Conservation (phyloP, 2,888 invertebrate genomes). For the Parasteatoda lunata region DNA sequence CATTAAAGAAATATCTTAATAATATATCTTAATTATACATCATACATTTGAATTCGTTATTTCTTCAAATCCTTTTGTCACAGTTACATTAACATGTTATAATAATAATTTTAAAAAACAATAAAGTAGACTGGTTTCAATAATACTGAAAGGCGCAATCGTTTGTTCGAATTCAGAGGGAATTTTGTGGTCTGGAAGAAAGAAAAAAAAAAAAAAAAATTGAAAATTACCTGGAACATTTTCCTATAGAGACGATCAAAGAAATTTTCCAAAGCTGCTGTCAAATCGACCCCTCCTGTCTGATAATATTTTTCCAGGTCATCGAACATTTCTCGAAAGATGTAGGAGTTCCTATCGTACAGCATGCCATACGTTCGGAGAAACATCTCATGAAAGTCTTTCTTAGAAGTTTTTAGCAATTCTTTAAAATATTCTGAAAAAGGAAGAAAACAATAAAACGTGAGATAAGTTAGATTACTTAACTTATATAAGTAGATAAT, state of each 20-base stretch:
- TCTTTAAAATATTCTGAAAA: slow-evolving; percentile 88
- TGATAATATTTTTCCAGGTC: slow-evolving; percentile 92
- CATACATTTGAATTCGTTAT: too few species aligned
- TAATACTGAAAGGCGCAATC: too few species aligned
- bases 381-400: slow-evolving; percentile 96
- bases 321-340: slow-evolving; percentile 92
- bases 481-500: background rate
- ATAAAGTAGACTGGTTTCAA: too few species aligned
- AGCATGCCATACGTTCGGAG: slow-evolving; percentile 94
- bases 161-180: too few species aligned
- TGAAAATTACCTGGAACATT: slow-evolving; percentile 81
- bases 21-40: too few species aligned
- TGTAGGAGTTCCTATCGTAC: slow-evolving; percentile 93
- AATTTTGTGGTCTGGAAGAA: background rate
- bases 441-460: background rate
- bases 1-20: too few species aligned
- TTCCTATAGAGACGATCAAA: slow-evolving; percentile 94
- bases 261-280: slow-evolving; percentile 91
- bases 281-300: slow-evolving; percentile 87
- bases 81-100: too few species aligned
- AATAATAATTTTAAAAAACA: too few species aligned
- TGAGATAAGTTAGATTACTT: background rate
- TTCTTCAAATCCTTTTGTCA: too few species aligned
- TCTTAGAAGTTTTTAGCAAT: slow-evolving; percentile 86
- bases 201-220: background rate